A percentile compares a stretch with the other conserved stretches of the same genome.
Conservation (phyloP, 2,888 invertebrate species). For the Hanleya hanleyi region DNA sequence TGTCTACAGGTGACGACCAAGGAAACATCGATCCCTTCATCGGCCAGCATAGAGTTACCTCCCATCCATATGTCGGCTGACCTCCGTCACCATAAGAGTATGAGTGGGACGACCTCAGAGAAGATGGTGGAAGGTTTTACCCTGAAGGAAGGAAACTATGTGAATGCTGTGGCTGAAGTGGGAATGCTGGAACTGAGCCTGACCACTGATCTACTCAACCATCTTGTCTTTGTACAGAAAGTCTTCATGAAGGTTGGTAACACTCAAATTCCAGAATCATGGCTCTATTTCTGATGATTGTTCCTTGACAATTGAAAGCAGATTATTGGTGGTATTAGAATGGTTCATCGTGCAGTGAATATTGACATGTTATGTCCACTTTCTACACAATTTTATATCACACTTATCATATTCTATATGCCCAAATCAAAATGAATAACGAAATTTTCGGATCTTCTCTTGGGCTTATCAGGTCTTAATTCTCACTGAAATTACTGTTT, state of each 20-base stretch:
- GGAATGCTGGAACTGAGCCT: conserved; percentile 96
- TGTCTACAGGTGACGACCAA: conserved; percentile 57
- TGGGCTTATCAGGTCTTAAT: no score
- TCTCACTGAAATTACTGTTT: no score
- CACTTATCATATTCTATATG: no score
- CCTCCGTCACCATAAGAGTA: conserved; percentile 60
- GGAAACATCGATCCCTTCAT: conserved; percentile 74
- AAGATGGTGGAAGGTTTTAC: conserved; percentile 84
- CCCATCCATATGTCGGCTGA: conserved; percentile 86
- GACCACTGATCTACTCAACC: conserved; percentile 97
- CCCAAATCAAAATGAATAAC: no score
- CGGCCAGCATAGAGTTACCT: conserved; percentile 92
- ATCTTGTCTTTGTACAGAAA: conserved; percentile 98
- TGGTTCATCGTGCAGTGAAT: no score
- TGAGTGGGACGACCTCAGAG: conserved; percentile 40
- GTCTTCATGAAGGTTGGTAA: conserved; percentile 91
- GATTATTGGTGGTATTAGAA: no score
- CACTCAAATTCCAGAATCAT: no score
- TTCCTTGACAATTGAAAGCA: no score
- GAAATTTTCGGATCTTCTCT: no score
- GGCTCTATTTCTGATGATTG: no score
- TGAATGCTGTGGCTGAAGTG: conserved; percentile 94
- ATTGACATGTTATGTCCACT: no score
- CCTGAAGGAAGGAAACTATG: conserved; percentile 90
- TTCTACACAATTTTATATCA: no score